Percentiles rank a stretch among this genome's conserved stretches.
These are phyloP conservation scores for Xyrauchen texanus DNA, from an alignment of 2,113 vertebrate genomes.

Conservation along the genomic window DNA sequence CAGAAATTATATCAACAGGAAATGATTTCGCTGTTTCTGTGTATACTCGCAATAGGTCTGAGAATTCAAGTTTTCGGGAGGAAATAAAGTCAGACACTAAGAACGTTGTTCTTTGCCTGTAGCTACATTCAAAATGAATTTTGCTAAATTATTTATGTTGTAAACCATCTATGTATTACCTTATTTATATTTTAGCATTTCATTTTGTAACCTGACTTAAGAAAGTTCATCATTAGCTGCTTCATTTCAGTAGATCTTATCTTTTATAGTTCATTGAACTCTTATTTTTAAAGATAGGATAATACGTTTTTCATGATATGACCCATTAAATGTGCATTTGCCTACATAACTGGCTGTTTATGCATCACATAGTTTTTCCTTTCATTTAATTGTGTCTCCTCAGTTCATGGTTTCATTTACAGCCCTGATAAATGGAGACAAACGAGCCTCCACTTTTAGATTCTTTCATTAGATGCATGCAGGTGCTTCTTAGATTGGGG, in stretches of 20 bases:
- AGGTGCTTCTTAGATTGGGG: conserved; percentile 9
- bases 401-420: not conserved
- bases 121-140: too few species aligned
- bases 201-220: too few species aligned
- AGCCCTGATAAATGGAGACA: not conserved
- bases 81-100: not conserved
- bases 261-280: not conserved
- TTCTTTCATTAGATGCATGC: conserved; percentile 18
- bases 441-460: not conserved
- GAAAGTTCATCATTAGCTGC: too few species aligned
- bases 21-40: not conserved
- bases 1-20: too few species aligned
- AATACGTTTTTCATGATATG: not conserved
- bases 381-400: not conserved
- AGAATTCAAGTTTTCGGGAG: not conserved
- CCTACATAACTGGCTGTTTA: not conserved
- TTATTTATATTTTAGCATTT: too few species aligned
- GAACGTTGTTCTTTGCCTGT: too few species aligned
- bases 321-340: not conserved
- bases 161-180: too few species aligned
- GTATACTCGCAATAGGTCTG: not conserved
- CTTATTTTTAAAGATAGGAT: not conserved
- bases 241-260: not conserved
- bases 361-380: conserved; percentile 25
- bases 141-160: too few species aligned